Percentiles rank a stretch among this genome's conserved stretches.
These are phyloP conservation scores for Macrotus californicus DNA, from an alignment of 2,113 vertebrate species.

Conservation along the genomic window DNA sequence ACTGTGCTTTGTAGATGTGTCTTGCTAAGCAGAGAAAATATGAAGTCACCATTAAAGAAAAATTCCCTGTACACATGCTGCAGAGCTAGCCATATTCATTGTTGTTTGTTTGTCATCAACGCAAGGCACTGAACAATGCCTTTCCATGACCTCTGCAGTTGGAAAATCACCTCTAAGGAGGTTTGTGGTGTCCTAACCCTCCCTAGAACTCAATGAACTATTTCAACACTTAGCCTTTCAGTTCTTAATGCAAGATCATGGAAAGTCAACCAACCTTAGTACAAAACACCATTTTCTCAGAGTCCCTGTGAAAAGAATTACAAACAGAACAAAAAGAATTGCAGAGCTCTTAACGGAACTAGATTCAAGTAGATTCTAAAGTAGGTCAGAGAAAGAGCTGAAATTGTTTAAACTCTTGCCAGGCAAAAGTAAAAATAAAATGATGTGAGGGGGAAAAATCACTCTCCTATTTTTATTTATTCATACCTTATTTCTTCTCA, in stretches of 20 bases:
- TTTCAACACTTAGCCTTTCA: not conserved
- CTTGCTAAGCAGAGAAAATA: not conserved
- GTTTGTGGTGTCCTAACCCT: not conserved
- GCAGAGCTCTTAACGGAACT: not conserved
- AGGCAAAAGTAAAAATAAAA: slow-evolving; percentile 51
- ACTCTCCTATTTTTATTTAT: slow-evolving; percentile 2
- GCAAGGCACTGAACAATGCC: not conserved
- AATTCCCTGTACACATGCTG: not conserved
- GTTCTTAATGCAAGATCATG: not conserved
- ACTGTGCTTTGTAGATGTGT: not conserved
- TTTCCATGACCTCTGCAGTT: not conserved
- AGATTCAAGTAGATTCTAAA: slow-evolving; percentile 36
- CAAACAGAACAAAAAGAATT: not conserved
- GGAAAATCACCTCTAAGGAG: not conserved
- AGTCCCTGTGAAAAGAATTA: not conserved
- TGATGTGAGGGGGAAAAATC: not conserved
- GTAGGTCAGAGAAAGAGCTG: slow-evolving; percentile 31
- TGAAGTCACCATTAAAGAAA: not conserved
- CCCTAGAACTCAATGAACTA: not conserved
- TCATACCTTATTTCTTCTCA: not conserved
- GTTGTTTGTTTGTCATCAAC: not conserved
- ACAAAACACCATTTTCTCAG: not conserved
- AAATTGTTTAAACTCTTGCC: slow-evolving; percentile 34
- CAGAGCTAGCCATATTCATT: not conserved
- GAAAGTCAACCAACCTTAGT: not conserved